Conservation (phyloP, 2,797 vertebrate species). For the Mormyrus hasselquistii region DNA sequence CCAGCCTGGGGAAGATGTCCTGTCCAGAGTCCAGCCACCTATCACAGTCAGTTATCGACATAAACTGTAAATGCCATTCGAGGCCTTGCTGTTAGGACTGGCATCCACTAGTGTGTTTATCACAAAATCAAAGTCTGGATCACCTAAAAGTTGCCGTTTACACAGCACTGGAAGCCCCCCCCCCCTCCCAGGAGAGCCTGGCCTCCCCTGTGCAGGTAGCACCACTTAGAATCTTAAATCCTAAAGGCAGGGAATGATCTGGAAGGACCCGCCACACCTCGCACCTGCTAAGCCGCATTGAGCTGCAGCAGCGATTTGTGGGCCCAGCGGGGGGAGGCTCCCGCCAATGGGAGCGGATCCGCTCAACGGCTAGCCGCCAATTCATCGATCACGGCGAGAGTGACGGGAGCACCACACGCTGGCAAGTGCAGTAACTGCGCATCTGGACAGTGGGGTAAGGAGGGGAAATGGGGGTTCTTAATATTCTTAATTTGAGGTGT, state of each 20-base stretch:
- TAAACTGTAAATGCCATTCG: not conserved
- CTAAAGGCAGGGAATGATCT: not conserved
- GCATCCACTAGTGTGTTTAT: not conserved
- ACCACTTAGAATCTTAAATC: not conserved
- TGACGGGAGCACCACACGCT: not conserved
- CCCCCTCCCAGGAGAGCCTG: not conserved
- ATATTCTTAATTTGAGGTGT: not conserved
- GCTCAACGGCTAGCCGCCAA: not conserved
- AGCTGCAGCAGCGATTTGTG: not conserved
- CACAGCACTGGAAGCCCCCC: not conserved
- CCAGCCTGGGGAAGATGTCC: not conserved
- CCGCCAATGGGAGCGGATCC: not conserved
- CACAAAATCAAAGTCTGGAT: constrained; percentile 7
- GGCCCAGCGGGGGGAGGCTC: not conserved
- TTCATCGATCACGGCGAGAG: not conserved
- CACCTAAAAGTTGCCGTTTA: not conserved
- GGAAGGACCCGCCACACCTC: not conserved
- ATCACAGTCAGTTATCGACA: not conserved
- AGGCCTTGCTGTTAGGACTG: not conserved
- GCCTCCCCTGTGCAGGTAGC: not conserved
- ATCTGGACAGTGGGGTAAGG: not conserved
- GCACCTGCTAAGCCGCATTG: not conserved
- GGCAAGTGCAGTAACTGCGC: not conserved
- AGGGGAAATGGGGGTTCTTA: not conserved
- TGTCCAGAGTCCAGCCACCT: not conserved